Evolutionary conservation across 1,140 invertebrate species (phyloP), one percentile per base, ranked within the genome.

Genomic region (Bombus sibiricus): DNA sequence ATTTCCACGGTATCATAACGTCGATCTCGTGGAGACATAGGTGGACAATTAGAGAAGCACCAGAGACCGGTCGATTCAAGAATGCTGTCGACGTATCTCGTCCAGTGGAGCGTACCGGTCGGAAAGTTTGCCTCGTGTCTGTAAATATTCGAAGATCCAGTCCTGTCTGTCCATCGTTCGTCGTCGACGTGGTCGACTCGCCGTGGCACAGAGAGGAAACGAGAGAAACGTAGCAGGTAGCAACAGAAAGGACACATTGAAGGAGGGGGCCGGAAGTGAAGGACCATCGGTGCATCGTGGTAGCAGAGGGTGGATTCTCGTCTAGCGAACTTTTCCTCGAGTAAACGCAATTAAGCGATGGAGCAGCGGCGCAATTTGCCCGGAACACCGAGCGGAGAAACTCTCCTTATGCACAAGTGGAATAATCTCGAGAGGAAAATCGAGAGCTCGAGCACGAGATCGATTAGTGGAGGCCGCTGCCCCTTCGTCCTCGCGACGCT

Each of bases 311-410:
- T 62, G 59, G 59, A n/a, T 62, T 64, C 64, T 47, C 72, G 74
- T 83, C 41, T 53, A 80, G 59, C 25, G 74, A 89, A 89, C 87
- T 89, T 86, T 89, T 89, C 84, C 66, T 68, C 62, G 83, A 47
- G 77, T 83, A 88, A 88, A 89, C 78, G 82, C 76, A 89, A 90
- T 90, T 90, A 88, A 85, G 78, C 83, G 75, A 88, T 71, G 43
- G 57, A 83, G 81, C 81, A 83, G 73, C 73, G 43, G 34, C 84
- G 57, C 81, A 89, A 89, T 89, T 89, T 86, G 47, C 32, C 77
- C 47, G 47, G 76, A 71, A 86, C 78, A 69, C 41, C 78, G 43
- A 78, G 13, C 86, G 57, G 81, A 78, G 86, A 79, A 83, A 79
- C 68, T 85, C 81, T 68, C 75, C 85, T 81, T 75, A 59, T 81